These are phyloP conservation scores for Autographa pulchrina DNA, from an alignment of 2,888 invertebrate species.

Conservation along the genomic window DNA sequence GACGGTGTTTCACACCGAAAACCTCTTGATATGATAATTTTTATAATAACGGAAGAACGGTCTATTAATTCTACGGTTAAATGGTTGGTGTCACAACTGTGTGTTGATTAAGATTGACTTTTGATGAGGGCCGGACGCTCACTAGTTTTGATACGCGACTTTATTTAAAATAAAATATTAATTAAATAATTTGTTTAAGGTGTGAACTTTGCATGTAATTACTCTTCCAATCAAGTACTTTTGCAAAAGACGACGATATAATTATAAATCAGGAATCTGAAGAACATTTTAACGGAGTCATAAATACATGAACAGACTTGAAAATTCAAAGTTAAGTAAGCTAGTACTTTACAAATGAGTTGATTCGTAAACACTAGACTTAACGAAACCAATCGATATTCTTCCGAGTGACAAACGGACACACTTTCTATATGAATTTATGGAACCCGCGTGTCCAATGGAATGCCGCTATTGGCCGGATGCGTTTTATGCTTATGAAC, in stretches of 20 bases:
- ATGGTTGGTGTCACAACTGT: constrained; percentile 49
- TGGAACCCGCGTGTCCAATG: constrained; percentile 43
- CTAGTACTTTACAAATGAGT: constrained; percentile 1
- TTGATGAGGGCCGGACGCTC: constrained; percentile 24
- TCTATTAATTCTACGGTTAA: constrained; percentile 60
- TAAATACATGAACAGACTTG: background rate
- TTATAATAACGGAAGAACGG: constrained; percentile 63
- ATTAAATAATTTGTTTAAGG: background rate
- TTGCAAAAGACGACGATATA: background rate
- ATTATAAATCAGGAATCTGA: background rate
- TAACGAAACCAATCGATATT: constrained; percentile 34
- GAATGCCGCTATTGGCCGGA: constrained; percentile 58
- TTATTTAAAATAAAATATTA: background rate
- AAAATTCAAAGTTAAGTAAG: background rate
- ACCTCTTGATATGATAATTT: constrained; percentile 62
- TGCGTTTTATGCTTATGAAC: constrained; percentile 53
- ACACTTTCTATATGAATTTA: constrained; percentile 46
- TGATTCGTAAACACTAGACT: constrained; percentile 4
- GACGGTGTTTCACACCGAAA: constrained; percentile 52
- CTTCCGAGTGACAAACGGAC: constrained; percentile 32
- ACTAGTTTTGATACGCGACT: constrained; percentile 21
- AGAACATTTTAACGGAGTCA: background rate
- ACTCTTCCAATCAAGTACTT: background rate
- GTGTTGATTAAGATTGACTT: constrained; percentile 49
- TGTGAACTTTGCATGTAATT: background rate